phyloP scores from a whole-genome alignment of 2,888 invertebrate genomes.

The Hyposoter didymator region DNA sequence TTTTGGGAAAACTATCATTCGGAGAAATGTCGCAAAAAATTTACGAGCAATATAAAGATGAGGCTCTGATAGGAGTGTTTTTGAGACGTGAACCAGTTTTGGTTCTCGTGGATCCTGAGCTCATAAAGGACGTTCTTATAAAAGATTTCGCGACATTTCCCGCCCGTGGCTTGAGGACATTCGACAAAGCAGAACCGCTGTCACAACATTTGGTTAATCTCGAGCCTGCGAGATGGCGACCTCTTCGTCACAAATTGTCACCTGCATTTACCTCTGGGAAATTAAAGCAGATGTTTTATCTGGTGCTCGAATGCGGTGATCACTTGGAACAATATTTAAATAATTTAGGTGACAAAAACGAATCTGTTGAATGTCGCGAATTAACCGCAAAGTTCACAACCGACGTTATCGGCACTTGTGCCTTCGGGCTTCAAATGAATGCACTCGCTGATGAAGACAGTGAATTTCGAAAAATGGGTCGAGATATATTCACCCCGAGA shows the following conservation, averaged over 20 bases:
- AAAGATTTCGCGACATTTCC: constrained; percentile 73
- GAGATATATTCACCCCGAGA: constrained; percentile 73
- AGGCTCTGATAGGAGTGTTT: constrained; percentile 72
- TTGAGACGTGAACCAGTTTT: constrained; percentile 69
- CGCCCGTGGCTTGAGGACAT: constrained; percentile 69
- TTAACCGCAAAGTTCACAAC: constrained; percentile 83
- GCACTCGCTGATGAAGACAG: constrained; percentile 80
- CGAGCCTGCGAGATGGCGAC: constrained; percentile 83
- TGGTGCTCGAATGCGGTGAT: constrained; percentile 80
- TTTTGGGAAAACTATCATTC: constrained; percentile 77
- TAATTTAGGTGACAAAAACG: constrained; percentile 58
- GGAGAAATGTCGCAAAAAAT: constrained; percentile 78
- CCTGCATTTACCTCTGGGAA: constrained; percentile 85
- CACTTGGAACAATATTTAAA: constrained; percentile 78
- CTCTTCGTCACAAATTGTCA: constrained; percentile 83
- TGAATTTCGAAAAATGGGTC: constrained; percentile 82
- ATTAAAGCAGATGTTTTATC: constrained; percentile 84
- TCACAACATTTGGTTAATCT: constrained; percentile 81
- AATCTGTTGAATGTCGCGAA: constrained; percentile 77
- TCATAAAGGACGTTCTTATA: constrained; percentile 75
- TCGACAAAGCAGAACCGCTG: constrained; percentile 78
- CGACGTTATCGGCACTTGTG: constrained; percentile 84
- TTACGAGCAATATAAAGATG: constrained; percentile 68
- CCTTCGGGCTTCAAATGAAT: constrained; percentile 84
- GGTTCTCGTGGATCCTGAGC: constrained; percentile 72